Evolutionary conservation across 2,888 invertebrate genomes (phyloP), one percentile per base, ranked within the genome.

Genomic region (Aleiodes leptofemur): DNA sequence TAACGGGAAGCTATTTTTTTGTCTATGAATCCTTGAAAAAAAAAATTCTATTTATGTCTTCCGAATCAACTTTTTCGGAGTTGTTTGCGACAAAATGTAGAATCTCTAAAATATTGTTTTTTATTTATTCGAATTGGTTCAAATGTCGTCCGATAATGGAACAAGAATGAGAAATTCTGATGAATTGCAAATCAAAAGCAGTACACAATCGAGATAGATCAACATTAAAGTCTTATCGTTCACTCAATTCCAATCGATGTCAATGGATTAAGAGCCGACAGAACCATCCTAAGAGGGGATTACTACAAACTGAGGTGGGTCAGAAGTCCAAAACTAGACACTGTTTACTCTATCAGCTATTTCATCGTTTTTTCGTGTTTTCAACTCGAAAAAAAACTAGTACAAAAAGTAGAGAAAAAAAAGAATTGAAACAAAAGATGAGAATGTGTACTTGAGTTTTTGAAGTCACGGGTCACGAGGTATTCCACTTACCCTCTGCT

Each of bases 261-360:
- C 74, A 74, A 43, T 69, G 74, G 70, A 74, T 74, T 70, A 74
- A 74, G 70, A 70, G 70, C 70, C 55, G 74, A 74, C 64, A 70
- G 70, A 74, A 74, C 43, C 48, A 43, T 53, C 64, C 34, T 59
- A 70, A 43, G 14, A 48, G 48, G 64, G 23, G 56, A 23, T 16
- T 11, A 11, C 48, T 43, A 48, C 14, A 16, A n/a, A 34, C 11
- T 43, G 13, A 7, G 43, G 11, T n/a, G 38, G 61, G 61, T 61
- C 43, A 43, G 23, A 64, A 7, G 3, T 23, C 8, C n/a, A 34
- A 64, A 64, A 64, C 16, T 16, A 64, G 43, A 48, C 43, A 43
- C 4, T 64, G 16, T 16, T 64, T 48, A 64, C 43, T 14, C 23
- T 16, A 43, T 14, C 11, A 48, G 16, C 1, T 8, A 64, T 48